phyloP scores from a whole-genome alignment of 1,140 invertebrate genomes.

The Maniola jurtina region DNA sequence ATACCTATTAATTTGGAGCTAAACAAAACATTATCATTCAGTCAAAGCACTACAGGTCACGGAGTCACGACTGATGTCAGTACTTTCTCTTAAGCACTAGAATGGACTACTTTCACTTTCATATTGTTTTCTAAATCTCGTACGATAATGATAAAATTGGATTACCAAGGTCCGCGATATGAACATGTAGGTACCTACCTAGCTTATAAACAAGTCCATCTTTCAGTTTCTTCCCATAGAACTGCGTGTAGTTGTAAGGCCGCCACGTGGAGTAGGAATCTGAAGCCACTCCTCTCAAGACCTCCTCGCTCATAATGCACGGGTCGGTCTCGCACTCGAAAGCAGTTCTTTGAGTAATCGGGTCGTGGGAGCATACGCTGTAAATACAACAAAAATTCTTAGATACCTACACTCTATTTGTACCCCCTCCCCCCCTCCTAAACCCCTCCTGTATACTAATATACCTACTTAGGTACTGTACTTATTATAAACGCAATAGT shows the following conservation, averaged over 20 bases:
- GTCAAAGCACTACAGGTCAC: background rate
- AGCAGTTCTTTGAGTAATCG: constrained; percentile 23
- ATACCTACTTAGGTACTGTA: too few species aligned
- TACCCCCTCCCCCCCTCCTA: too few species aligned
- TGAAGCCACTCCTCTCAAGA: constrained; percentile 82
- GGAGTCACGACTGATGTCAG: constrained; percentile 1
- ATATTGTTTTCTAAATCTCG: constrained; percentile 18
- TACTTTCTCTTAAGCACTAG: constrained; percentile 24
- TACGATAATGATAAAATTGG: background rate
- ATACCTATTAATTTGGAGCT: background rate
- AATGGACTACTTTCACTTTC: constrained; percentile 18
- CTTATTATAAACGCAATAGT: too few species aligned
- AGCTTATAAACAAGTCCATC: constrained; percentile 89
- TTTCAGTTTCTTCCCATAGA: constrained; percentile 89
- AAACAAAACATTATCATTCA: constrained; percentile 9
- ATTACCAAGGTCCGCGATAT: too few species aligned
- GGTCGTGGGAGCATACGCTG: constrained; percentile 82
- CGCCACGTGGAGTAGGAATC: constrained; percentile 84
- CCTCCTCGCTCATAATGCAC: constrained; percentile 86
- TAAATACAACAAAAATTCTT: constrained; percentile 20
- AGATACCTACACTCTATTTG: background rate
- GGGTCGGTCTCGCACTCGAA: constrained; percentile 82
- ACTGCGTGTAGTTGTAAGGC: constrained; percentile 89
- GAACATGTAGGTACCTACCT: constrained; percentile 78
- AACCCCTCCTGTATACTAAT: background rate